Conservation (phyloP, 2,113 vertebrate genomes). For the Peromyscus leucopus region DNA sequence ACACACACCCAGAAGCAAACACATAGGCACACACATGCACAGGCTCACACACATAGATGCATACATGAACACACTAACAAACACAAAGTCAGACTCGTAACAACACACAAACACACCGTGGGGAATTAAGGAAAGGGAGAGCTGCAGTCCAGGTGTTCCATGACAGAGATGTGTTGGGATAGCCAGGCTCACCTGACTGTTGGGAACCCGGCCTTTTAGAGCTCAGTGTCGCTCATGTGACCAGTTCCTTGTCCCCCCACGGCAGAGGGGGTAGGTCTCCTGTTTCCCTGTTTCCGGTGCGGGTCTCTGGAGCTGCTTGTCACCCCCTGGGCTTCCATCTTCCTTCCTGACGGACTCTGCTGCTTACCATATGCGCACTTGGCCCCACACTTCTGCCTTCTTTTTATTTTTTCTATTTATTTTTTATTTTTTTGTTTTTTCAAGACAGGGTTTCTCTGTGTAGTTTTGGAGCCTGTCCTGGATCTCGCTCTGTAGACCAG, state of each 20-base stretch:
- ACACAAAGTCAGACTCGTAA: background rate
- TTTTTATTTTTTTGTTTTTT: too few relatives aligned
- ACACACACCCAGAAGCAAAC: background rate
- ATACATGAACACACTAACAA: background rate
- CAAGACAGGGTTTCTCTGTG: too few relatives aligned
- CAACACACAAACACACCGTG: background rate
- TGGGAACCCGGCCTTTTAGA: background rate
- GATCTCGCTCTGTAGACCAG: too few relatives aligned
- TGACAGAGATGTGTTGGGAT: background rate
- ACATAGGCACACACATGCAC: background rate
- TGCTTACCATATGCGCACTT: too few relatives aligned
- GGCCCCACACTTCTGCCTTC: background rate
- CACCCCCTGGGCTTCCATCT: background rate
- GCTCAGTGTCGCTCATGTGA: background rate
- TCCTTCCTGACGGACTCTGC: background rate
- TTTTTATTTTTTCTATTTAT: too few relatives aligned
- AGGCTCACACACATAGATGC: background rate
- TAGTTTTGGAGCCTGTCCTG: too few relatives aligned
- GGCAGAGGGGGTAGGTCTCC: background rate
- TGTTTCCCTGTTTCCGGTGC: too few relatives aligned
- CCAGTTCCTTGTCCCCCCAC: background rate
- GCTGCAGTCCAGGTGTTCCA: background rate
- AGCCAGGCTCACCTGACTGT: background rate
- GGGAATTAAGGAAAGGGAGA: background rate
- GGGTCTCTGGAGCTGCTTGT: fast-evolving